Evolutionary conservation across 2,888 invertebrate genomes (phyloP).

Genomic region (Callosobruchus maculatus): DNA sequence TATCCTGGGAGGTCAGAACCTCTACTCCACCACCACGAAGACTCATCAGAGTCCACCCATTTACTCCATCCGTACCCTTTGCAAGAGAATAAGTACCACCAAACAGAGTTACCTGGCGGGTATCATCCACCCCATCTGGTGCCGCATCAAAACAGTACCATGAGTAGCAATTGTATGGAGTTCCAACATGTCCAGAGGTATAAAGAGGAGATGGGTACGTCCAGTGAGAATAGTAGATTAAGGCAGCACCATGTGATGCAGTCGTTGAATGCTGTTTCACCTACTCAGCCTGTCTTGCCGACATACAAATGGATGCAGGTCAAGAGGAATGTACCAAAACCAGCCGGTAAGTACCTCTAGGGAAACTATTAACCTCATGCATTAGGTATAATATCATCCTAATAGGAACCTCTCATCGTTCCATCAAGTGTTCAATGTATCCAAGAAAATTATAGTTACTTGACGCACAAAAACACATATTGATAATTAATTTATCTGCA

Average conservation of each 20-base stretch:
- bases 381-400: too few species aligned
- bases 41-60: conserved; percentile 53
- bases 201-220: conserved; percentile 55
- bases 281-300: conserved; percentile 64
- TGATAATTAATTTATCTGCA: too few species aligned
- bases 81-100: conserved; percentile 56
- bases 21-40: conserved; percentile 53
- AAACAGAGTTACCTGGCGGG: conserved; percentile 32
- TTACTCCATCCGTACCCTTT: conserved; percentile 45
- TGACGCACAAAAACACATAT: too few species aligned
- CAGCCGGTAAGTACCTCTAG: conserved; percentile 65
- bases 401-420: too few species aligned
- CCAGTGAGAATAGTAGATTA: conserved; percentile 36
- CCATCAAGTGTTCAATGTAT: too few species aligned
- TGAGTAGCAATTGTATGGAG: conserved; percentile 49
- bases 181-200: conserved; percentile 59
- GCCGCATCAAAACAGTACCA: background rate
- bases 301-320: conserved; percentile 99
- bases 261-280: conserved; percentile 38
- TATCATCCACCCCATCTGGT: conserved; percentile 48
- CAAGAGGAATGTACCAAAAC: conserved; percentile 93
- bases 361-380: background rate
- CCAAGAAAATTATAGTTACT: too few species aligned
- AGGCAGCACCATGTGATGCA: conserved; percentile 42
- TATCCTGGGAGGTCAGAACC: conserved; percentile 36